Evolutionary conservation across 2,797 vertebrate genomes (phyloP), one percentile per base, ranked within the genome.

Genomic region (Oryzias sinensis): DNA sequence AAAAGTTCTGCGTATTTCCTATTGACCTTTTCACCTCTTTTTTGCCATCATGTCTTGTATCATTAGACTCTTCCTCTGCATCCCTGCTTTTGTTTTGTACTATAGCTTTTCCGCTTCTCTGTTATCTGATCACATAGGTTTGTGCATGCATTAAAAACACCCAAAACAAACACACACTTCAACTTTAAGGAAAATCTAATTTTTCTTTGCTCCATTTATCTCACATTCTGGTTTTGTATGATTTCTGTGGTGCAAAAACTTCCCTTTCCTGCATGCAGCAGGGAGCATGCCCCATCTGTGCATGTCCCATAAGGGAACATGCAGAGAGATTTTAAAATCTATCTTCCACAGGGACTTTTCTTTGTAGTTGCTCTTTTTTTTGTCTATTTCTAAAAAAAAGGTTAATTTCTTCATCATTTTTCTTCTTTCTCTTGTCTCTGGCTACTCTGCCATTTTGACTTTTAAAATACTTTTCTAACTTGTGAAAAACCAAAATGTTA

Each of bases 221-320:
- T 88, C 76, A 76, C 51, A 37, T 66, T 81, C 78, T 81, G 75
- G 76, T 82, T 77, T 81, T 91, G 84, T 89, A 80, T 87, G 82
- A 89, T 88, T 89, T 83, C 79, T 75, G 71, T 71, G 76, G 84
- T 80, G 85, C 76, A 84, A 90, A 82, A 79, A 84, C 82, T 78
- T 82, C 77, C 76, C 79, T 79, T 87, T 86, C 82, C 84, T 81
- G 84, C 68, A 72, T 88, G 84, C 73, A 80, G 75, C 63, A 83
- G 65, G 68, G 72, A 88, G 82, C 57, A 69, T 59, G 77, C 83
- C 79, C 81, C 68, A 65, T 84, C 77, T 86, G 74, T 47, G 55
- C 65, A 56, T 77, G 81, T 87, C 87, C 85, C 88, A 88, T 72
- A 83, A 82, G 86, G 79, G 82, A 87, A 74, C 67, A 50, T 63